Evolutionary conservation across 2,888 invertebrate genomes (phyloP).

Genomic region (Marronus borbonicus): DNA sequence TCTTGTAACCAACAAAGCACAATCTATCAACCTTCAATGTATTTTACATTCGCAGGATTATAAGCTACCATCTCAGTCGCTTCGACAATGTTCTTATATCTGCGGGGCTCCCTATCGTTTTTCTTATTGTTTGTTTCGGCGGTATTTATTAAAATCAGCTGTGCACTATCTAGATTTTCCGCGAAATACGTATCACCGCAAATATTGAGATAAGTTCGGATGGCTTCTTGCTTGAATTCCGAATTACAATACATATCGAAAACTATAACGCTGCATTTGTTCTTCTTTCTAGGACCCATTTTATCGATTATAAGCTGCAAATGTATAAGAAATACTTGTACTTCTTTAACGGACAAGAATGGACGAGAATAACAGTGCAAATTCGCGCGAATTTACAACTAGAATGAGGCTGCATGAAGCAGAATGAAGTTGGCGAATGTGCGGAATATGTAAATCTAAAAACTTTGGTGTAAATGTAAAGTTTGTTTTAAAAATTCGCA

Average conservation of each 20-base stretch:
- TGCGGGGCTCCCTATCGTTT: slow-evolving; percentile 19
- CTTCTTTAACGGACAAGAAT: too few relatives aligned
- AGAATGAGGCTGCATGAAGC: not conserved
- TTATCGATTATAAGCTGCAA: not conserved
- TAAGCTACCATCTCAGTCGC: slow-evolving; percentile 38
- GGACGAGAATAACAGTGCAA: not conserved
- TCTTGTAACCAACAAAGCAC: not conserved
- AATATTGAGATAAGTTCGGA: slow-evolving; percentile 31
- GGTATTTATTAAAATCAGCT: slow-evolving; percentile 42
- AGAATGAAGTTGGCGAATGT: not conserved
- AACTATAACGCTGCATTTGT: slow-evolving; percentile 28
- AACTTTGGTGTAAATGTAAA: too few relatives aligned
- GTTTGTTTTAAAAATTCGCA: too few relatives aligned
- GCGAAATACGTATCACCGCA: slow-evolving; percentile 35
- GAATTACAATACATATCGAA: slow-evolving; percentile 39
- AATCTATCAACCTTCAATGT: slow-evolving; percentile 26
- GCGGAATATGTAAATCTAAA: too few relatives aligned
- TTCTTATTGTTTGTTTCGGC: slow-evolving; percentile 24
- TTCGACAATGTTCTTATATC: slow-evolving; percentile 34
- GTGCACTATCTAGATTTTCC: slow-evolving; percentile 24
- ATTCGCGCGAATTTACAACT: slow-evolving; percentile 11
- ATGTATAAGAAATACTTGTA: too few relatives aligned
- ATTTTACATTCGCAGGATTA: slow-evolving; percentile 7
- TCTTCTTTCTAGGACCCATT: slow-evolving; percentile 46
- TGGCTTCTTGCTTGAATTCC: slow-evolving; percentile 43